Evolutionary conservation across 2,797 vertebrate genomes (phyloP).

Genomic region (Mycteria americana): DNA sequence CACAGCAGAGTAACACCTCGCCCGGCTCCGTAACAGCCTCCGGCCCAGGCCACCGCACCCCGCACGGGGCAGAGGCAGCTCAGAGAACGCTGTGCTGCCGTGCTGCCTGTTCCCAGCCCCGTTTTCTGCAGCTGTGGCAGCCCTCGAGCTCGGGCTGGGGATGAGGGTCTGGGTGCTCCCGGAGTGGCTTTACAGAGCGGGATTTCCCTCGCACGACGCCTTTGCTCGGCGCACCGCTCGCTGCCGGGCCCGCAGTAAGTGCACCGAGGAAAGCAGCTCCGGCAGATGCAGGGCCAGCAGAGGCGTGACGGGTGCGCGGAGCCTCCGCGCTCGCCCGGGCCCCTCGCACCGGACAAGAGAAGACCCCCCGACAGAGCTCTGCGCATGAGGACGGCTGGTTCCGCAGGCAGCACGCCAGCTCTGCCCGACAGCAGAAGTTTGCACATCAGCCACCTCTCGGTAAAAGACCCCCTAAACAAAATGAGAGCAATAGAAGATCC

Average conservation of each 20-base stretch:
- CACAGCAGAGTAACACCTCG: neutral
- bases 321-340: neutral
- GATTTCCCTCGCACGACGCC: neutral
- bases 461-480: rapidly evolving
- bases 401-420: neutral
- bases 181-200: rapidly evolving
- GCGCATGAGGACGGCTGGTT: rapidly evolving
- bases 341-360: neutral
- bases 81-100: neutral
- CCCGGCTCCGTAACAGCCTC: neutral
- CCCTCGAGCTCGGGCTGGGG: rapidly evolving
- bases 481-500: no score
- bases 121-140: neutral
- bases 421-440: neutral
- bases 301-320: rapidly evolving
- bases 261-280: rapidly evolving
- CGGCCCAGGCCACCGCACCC: neutral
- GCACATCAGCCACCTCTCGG: rapidly evolving
- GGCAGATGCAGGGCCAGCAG: neutral
- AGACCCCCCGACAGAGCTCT: neutral
- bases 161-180: no score
- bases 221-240: neutral
- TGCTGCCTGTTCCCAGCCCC: neutral
- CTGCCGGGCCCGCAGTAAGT: rapidly evolving
- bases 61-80: rapidly evolving